Evolutionary conservation across 2,113 vertebrate species (phyloP), one percentile per base, ranked within the genome.

Genomic region (Meriones unguiculatus): DNA sequence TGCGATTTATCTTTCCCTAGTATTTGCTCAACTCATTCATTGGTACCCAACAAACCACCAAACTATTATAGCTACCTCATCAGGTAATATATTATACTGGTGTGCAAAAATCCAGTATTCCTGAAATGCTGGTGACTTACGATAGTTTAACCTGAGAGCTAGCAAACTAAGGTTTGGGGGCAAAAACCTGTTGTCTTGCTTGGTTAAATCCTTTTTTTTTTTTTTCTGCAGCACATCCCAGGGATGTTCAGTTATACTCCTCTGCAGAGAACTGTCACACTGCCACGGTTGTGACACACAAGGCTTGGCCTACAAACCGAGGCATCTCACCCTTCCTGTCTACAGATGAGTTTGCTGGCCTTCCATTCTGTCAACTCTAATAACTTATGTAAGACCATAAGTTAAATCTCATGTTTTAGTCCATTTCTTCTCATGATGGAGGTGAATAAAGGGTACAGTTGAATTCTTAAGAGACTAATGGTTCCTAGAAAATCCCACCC

Each of bases 381-480:
- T 59, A 46, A 17, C 82, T 96, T 17, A 62, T 62, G 22, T 62
- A 38, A 62, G 85, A 59, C 5, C 17, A 22, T 50, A 78, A 67
- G 76, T 24, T 57, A 15, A 13, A 73, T 50, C 17, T 50, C 25
- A 12, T 8, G 46, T 91, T 89, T 87, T 70, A 78, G 38, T 32
- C 94, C 15, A 69, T n/a, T 54, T 92, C 41, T 77, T 93, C 64
- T 89, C 62, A 86, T 38, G 87, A 67, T 22, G n/a, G 52, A 59
- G 0, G 28, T 32, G 20, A 80, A 59, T 59, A 30, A 85, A 76
- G 9, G 12, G 64, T 78, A 52, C 57, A 50, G 9, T 0, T 89
- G 59, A 86, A 57, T 35, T 28, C 30, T 25, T 1, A 57, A 35
- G 78, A 87, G 7, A 32, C 59, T n/a, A 57, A 9, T 73, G 69